Conservation (phyloP, 2,113 vertebrate genomes). For the Cygnus atratus region DNA sequence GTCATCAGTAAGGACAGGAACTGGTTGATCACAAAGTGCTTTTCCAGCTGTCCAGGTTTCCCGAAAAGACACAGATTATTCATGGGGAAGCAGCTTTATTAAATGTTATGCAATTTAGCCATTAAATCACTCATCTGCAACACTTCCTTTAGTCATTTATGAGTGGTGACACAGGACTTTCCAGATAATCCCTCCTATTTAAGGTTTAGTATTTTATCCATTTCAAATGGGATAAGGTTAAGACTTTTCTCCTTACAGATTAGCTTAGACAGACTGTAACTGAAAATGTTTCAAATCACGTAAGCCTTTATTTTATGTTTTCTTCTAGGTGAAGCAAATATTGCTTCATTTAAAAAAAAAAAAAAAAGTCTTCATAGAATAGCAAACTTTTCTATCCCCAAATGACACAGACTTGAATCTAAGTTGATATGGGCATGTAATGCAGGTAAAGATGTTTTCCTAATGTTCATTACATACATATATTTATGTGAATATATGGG, state of each 20-base stretch:
- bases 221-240: background rate
- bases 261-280: background rate
- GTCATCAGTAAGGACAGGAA: background rate
- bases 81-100: background rate
- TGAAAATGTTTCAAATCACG: background rate
- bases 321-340: rapidly evolving
- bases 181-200: background rate
- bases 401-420: background rate
- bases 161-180: background rate
- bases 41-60: background rate
- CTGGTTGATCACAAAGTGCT: background rate
- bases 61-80: background rate
- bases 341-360: background rate
- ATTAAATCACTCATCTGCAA: background rate
- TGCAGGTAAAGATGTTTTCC: background rate
- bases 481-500: background rate
- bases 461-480: background rate
- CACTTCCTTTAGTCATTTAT: background rate
- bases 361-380: background rate
- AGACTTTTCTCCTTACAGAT: background rate
- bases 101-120: background rate
- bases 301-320: background rate
- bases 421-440: background rate
- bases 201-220: background rate
- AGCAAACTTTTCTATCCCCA: background rate